A percentile compares a stretch with the other conserved stretches of the same genome.
Conservation (phyloP, 1,140 invertebrate genomes). For the Gerris buenoi region DNA sequence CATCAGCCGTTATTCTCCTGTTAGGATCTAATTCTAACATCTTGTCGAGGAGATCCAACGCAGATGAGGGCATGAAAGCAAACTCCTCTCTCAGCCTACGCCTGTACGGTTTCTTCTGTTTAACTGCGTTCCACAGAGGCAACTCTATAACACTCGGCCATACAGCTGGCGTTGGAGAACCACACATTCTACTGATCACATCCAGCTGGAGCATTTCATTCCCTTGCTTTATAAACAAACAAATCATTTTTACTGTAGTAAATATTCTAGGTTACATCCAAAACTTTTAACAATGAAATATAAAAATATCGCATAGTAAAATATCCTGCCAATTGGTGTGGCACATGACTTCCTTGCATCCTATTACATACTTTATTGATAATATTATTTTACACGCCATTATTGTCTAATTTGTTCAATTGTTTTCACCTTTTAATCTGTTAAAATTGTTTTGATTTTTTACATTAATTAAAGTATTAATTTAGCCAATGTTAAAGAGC, state of each 20-base stretch:
- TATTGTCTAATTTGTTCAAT: no score
- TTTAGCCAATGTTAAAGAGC: no score
- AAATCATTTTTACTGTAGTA: background rate
- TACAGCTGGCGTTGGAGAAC: slow-evolving; percentile 87
- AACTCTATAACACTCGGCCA: slow-evolving; percentile 96
- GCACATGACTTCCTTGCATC: no score
- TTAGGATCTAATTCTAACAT: slow-evolving; percentile 95
- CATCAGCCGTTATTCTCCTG: slow-evolving; percentile 82
- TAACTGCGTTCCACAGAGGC: slow-evolving; percentile 79
- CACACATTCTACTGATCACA: slow-evolving; percentile 86
- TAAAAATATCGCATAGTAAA: no score
- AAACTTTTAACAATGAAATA: no score
- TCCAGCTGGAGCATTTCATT: slow-evolving; percentile 92
- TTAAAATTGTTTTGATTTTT: no score
- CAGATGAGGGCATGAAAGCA: slow-evolving; percentile 69
- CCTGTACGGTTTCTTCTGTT: slow-evolving; percentile 80
- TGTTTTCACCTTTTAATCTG: no score
- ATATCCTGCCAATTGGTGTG: no score
- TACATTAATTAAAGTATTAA: no score
- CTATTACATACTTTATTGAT: no score
- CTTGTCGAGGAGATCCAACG: slow-evolving; percentile 84
- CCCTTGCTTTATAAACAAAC: slow-evolving; percentile 40
- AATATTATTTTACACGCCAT: no score
- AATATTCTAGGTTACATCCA: no score
- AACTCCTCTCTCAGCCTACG: slow-evolving; percentile 85